phyloP scores from a whole-genome alignment of 2,113 vertebrate species.

The Cinclus cinclus region DNA sequence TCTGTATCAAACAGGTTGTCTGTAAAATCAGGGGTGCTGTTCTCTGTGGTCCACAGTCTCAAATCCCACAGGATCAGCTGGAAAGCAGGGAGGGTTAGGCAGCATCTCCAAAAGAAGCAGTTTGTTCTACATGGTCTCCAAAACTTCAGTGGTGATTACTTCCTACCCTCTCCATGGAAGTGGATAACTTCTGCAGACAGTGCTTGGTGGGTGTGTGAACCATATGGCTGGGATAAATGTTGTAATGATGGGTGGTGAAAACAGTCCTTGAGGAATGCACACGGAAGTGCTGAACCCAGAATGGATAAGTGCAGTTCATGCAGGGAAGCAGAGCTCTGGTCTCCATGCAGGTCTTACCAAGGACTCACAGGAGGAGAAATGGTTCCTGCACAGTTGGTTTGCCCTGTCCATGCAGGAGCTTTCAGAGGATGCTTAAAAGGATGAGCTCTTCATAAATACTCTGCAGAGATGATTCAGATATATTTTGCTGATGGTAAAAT shows the following conservation, averaged over 20 bases:
- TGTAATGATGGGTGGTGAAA: background rate
- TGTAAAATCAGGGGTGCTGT: background rate
- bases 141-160: background rate
- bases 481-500: background rate
- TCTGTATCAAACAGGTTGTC: conserved; percentile 20
- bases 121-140: background rate
- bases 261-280: background rate
- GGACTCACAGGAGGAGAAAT: background rate
- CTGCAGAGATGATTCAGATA: background rate
- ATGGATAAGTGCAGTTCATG: background rate
- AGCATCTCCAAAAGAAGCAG: background rate
- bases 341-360: background rate
- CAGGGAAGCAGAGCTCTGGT: background rate
- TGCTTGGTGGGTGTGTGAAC: background rate
- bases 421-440: background rate
- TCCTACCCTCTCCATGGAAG: background rate
- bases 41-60: background rate
- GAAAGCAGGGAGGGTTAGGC: background rate
- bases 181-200: background rate
- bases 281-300: background rate
- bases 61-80: background rate
- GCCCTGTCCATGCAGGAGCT: background rate
- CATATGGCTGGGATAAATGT: background rate
- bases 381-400: background rate
- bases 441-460: background rate